These are phyloP conservation scores for Sialis fuliginosa DNA, from an alignment of 2,888 invertebrate genomes.

Conservation along the genomic window DNA sequence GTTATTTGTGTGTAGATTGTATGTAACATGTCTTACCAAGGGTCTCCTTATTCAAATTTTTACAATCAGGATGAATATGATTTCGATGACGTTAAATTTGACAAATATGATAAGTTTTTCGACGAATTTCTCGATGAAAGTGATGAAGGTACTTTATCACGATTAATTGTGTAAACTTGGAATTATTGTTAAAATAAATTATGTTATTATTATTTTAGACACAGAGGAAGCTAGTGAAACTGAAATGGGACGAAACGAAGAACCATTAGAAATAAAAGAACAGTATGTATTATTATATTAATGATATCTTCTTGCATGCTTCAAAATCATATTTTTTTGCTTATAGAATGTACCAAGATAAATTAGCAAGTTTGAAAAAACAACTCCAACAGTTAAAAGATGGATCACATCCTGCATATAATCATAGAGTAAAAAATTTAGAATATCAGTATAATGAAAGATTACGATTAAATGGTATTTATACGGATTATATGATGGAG, in stretches of 20 bases:
- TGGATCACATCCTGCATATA: slow-evolving; percentile 71
- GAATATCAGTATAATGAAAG: slow-evolving; percentile 71
- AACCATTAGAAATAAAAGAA: slow-evolving; percentile 72
- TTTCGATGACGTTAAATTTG: slow-evolving; percentile 53
- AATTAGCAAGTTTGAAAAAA: slow-evolving; percentile 71
- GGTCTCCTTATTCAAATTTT: slow-evolving; percentile 47
- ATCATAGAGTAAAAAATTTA: slow-evolving; percentile 60
- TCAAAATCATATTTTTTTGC: not conserved
- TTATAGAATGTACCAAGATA: slow-evolving; percentile 75
- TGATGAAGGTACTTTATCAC: slow-evolving; percentile 31
- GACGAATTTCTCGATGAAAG: slow-evolving; percentile 35
- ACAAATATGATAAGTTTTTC: slow-evolving; percentile 48
- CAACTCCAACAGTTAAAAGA: slow-evolving; percentile 79
- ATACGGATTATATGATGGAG: slow-evolving; percentile 65
- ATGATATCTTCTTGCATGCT: not conserved
- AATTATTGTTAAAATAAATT: not conserved
- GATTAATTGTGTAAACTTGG: slow-evolving; percentile 1
- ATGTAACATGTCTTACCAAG: slow-evolving; percentile 41
- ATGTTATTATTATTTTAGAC: slow-evolving; percentile 31
- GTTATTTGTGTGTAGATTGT: too few species aligned
- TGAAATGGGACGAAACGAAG: slow-evolving; percentile 68
- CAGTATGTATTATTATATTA: slow-evolving; percentile 38
- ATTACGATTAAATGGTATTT: slow-evolving; percentile 55
- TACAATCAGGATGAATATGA: slow-evolving; percentile 52
- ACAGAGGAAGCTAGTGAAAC: slow-evolving; percentile 95